phyloP scores from a whole-genome alignment of 2,113 vertebrate species.

The Polyodon spathula region DNA sequence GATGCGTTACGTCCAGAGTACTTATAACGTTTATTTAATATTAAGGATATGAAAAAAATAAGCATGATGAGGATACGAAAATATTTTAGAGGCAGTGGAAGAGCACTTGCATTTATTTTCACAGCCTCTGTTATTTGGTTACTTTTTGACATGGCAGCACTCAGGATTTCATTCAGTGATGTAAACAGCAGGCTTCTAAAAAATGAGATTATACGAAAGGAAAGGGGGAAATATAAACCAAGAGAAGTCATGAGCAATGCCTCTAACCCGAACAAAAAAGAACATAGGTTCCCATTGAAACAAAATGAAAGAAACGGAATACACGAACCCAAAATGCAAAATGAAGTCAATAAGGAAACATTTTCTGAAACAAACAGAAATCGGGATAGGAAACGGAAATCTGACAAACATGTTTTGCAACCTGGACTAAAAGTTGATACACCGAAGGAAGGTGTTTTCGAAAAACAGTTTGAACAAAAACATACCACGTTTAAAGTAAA shows the following conservation, averaged over 20 bases:
- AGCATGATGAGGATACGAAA: constrained; percentile 62
- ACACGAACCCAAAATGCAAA: constrained; percentile 8
- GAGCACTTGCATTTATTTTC: constrained; percentile 76
- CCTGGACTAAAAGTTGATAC: no score
- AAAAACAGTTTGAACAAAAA: no score
- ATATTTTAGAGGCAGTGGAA: constrained; percentile 74
- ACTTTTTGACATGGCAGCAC: constrained; percentile 87
- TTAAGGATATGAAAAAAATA: no score
- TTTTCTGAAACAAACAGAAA: constrained; percentile 33
- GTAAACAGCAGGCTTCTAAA: constrained; percentile 50
- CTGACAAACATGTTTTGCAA: no score
- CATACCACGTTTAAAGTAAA: no score
- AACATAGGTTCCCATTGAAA: constrained; percentile 37
- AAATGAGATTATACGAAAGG: constrained; percentile 42
- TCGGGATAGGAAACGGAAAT: no score
- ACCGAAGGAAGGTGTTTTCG: no score
- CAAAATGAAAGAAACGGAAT: constrained; percentile 23
- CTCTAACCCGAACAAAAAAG: constrained; percentile 3
- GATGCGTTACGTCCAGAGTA: neutral
- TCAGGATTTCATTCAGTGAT: constrained; percentile 72
- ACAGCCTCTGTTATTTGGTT: constrained; percentile 81
- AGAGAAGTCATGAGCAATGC: constrained; percentile 15
- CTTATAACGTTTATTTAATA: no score
- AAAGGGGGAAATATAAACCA: constrained; percentile 28
- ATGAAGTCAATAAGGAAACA: constrained; percentile 9